Evolutionary conservation across 1,140 invertebrate genomes (phyloP).

Genomic region (Anagrus nilaparvatae): DNA sequence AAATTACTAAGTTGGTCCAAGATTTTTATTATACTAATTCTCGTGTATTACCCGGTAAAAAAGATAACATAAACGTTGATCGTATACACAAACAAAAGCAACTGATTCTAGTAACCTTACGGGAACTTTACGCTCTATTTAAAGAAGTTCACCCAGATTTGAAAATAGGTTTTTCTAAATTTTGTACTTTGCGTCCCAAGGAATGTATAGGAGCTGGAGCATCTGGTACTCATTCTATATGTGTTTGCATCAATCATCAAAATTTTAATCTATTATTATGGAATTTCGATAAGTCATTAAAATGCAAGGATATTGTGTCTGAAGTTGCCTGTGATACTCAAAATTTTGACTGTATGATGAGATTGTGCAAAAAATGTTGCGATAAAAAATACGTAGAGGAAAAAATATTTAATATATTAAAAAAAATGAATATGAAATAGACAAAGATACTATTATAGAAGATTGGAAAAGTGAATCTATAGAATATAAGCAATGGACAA

Average conservation of each 20-base stretch:
- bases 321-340: neutral
- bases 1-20: neutral
- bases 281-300: too few species aligned
- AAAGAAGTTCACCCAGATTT: too few species aligned
- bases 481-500: slow-evolving; percentile 12
- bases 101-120: neutral
- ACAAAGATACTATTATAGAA: slow-evolving; percentile 1
- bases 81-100: neutral
- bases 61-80: neutral
- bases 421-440: neutral
- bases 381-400: neutral
- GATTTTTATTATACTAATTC: slow-evolving; percentile 1
- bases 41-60: neutral
- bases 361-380: too few species aligned
- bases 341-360: neutral
- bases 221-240: neutral
- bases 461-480: slow-evolving; percentile 6
- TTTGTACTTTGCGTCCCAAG: too few species aligned
- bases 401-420: neutral
- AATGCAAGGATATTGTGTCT: neutral
- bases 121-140: neutral
- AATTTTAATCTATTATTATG: too few species aligned
- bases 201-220: too few species aligned
- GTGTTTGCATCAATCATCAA: too few species aligned
- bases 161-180: too few species aligned